Evolutionary conservation across 2,888 invertebrate species (phyloP).

Genomic region (Eustalomyia histrio): DNA sequence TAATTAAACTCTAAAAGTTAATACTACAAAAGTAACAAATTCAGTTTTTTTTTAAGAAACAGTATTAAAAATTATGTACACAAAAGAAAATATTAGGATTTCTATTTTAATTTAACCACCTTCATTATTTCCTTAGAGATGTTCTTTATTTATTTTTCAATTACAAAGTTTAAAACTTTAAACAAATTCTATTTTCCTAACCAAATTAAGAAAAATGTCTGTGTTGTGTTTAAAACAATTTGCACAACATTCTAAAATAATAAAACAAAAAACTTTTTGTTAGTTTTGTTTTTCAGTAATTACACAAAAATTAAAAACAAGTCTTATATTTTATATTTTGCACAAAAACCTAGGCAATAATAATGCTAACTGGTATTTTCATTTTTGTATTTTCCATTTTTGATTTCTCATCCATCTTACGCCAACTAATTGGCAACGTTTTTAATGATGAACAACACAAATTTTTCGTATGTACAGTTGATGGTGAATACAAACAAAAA

Average conservation of each 20-base stretch:
- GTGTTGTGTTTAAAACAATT: background rate
- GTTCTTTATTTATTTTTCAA: no score
- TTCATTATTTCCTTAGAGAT: no score
- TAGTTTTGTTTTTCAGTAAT: background rate
- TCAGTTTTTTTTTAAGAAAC: no score
- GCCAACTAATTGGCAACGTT: constrained; percentile 51
- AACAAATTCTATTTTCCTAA: background rate
- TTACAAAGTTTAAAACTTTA: background rate
- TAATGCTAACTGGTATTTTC: constrained; percentile 34
- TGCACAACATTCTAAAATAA: background rate
- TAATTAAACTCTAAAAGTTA: no score
- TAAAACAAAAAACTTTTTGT: background rate
- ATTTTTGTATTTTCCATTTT: constrained; percentile 19
- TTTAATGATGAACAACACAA: constrained; percentile 60
- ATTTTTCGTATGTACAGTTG: constrained; percentile 73
- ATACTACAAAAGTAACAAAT: no score
- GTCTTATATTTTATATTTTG: constrained; percentile 1
- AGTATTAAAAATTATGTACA: no score
- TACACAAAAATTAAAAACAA: constrained; percentile 3
- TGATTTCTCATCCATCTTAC: constrained; percentile 10
- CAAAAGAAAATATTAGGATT: no score
- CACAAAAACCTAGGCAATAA: constrained; percentile 4
- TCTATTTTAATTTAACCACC: no score
- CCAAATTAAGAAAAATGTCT: background rate
- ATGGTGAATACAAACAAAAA: constrained; percentile 87